Conservation (phyloP, 1,140 invertebrate genomes). For the Octopus sinensis region DNA sequence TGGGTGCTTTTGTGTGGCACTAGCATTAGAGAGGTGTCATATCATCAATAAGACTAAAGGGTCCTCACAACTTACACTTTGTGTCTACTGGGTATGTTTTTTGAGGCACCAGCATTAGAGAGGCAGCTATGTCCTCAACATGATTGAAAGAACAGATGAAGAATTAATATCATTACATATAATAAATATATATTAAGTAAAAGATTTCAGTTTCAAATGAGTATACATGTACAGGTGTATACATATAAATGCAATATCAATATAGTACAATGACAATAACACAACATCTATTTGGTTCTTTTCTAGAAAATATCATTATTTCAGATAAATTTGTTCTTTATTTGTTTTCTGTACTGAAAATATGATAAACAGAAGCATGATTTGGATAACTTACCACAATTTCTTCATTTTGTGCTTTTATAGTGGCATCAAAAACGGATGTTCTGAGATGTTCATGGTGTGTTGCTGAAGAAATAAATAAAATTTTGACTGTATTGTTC, state of each 20-base stretch:
- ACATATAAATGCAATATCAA: no score
- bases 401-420: constrained; percentile 31
- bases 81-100: neutral
- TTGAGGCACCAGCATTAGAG: neutral
- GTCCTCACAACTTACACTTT: neutral
- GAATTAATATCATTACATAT: neutral
- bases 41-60: no score
- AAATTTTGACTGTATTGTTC: no score
- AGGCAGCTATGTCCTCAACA: neutral
- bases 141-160: constrained; percentile 3
- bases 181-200: no score
- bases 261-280: neutral
- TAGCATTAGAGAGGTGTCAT: no score
- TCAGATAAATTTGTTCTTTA: no score
- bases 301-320: no score
- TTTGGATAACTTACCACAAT: constrained; percentile 27
- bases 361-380: no score
- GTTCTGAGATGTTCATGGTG: constrained; percentile 32
- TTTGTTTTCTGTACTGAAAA: no score
- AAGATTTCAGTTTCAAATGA: no score
- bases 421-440: constrained; percentile 28
- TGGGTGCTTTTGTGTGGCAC: no score
- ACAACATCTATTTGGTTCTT: neutral
- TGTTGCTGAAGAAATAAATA: constrained; percentile 27
- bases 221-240: no score